Conservation (phyloP, 1,140 invertebrate genomes). For the Sycophila sp. region DNA sequence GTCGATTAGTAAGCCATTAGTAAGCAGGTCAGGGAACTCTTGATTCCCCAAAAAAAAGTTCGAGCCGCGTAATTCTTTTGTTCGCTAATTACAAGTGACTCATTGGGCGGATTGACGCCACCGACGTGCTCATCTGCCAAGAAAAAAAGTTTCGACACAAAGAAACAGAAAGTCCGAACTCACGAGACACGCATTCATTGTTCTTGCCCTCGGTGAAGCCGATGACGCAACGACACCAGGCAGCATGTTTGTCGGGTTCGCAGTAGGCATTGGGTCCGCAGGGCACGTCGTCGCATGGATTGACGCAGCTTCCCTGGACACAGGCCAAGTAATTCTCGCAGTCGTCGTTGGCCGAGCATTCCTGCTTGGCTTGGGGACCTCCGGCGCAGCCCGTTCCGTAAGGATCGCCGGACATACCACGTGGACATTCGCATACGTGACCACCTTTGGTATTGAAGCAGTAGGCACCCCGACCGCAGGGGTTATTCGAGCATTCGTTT, state of each 20-base stretch:
- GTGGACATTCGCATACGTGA: slow-evolving; percentile 85
- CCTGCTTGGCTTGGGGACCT: slow-evolving; percentile 62
- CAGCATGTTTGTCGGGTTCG: slow-evolving; percentile 87
- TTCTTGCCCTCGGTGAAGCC: slow-evolving; percentile 81
- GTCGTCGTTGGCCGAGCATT: slow-evolving; percentile 78
- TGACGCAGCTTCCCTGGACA: slow-evolving; percentile 78
- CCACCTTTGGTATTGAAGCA: slow-evolving; percentile 88
- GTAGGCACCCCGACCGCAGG: slow-evolving; percentile 85
- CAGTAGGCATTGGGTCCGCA: slow-evolving; percentile 89
- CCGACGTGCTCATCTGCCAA: background rate
- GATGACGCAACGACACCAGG: slow-evolving; percentile 86
- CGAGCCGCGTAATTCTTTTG: background rate
- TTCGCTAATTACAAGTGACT: slow-evolving; percentile 1
- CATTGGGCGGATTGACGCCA: background rate
- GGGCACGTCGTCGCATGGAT: slow-evolving; percentile 80
- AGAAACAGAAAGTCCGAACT: no score
- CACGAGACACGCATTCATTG: slow-evolving; percentile 83
- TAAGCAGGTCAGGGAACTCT: no score
- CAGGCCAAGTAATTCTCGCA: slow-evolving; percentile 85
- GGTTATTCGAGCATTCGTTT: slow-evolving; percentile 82
- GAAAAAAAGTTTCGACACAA: background rate
- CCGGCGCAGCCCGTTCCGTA: slow-evolving; percentile 82
- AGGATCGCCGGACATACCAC: slow-evolving; percentile 83
- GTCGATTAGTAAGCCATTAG: no score
- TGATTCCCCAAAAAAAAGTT: background rate